Base-by-base conservation (phyloP, 2,888 invertebrate genomes). In the Diloba caeruleocephala region DNA sequence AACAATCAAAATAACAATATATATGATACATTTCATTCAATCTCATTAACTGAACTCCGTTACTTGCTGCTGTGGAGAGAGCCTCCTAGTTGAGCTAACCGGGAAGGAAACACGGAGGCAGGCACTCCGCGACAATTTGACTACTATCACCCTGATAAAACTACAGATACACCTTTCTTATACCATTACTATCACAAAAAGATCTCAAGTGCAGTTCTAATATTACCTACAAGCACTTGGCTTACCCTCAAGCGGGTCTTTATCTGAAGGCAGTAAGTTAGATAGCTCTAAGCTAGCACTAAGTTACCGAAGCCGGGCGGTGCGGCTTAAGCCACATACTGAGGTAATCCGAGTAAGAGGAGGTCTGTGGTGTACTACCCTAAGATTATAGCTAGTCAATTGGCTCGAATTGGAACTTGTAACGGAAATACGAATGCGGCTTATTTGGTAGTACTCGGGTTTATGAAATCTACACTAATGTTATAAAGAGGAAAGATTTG, bases 201-300 rank as follows among this genome's bases (percentile, higher is more conserved):
- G n/a, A 49, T 62, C 50, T 46, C 19, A 38, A 57, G 50, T 43
- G 38, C 61, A 57, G 19, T 42, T 28, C 28, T 21, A 43, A 21
- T 57, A 26, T 38, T 23, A 52, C 26, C 10, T 17, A 33, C 32
- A 44, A 21, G 43, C 26, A 32, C 34, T 2, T 32, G 32, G 37
- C 39, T 67, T 42, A 43, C 8, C 12, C 9, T 33, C 23, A 25
- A 57, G 28, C 9, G 31, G 12, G 51, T 52, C 61, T 39, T 64
- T 56, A 67, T 61, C 42, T 25, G 13, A 21, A 49, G 50, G 58
- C 59, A 65, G 55, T 58, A 60, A 65, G 62, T 62, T 61, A 34
- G 53, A 43, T 51, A 43, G 51, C 31, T 21, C 8, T 60, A 73
- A 74, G 62, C 69, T 32, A 38, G 34, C 50, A 62, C 55, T 72